Evolutionary conservation across 2,113 vertebrate genomes (phyloP).

Genomic region (Petaurus breviceps): DNA sequence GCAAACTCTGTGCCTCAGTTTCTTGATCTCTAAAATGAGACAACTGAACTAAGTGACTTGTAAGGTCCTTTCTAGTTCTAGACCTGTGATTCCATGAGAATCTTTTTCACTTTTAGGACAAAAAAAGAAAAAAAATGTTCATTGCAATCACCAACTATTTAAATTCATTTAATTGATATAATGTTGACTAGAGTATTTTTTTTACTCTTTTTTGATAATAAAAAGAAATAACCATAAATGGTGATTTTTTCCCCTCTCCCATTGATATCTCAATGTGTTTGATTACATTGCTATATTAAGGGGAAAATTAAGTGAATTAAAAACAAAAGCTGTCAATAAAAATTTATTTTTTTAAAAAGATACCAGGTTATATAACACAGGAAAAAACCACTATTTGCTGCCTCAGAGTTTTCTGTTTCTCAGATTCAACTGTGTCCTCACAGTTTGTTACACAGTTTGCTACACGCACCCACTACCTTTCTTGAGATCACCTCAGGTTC

Average conservation of each 20-base stretch:
- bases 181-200: not conserved
- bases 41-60: not conserved
- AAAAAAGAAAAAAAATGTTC: not conserved
- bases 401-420: slow-evolving; percentile 28
- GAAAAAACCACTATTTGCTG: not conserved
- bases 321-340: not conserved
- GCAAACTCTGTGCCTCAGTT: not conserved
- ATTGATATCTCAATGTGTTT: not conserved
- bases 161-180: not conserved
- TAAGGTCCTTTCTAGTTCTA: not conserved
- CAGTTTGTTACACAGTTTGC: slow-evolving; percentile 6
- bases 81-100: not conserved
- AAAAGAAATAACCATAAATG: not conserved
- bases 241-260: not conserved
- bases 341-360: not conserved
- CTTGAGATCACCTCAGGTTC: slow-evolving; percentile 67
- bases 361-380: not conserved
- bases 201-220: not conserved
- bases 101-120: not conserved
- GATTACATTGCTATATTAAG: not conserved
- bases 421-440: slow-evolving; percentile 42
- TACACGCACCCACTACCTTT: slow-evolving; percentile 44
- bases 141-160: not conserved
- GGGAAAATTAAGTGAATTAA: not conserved
- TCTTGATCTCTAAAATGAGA: not conserved